Evolutionary conservation across 2,113 vertebrate genomes (phyloP), one percentile per base, ranked within the genome.

Genomic region (Epinephelus moara): DNA sequence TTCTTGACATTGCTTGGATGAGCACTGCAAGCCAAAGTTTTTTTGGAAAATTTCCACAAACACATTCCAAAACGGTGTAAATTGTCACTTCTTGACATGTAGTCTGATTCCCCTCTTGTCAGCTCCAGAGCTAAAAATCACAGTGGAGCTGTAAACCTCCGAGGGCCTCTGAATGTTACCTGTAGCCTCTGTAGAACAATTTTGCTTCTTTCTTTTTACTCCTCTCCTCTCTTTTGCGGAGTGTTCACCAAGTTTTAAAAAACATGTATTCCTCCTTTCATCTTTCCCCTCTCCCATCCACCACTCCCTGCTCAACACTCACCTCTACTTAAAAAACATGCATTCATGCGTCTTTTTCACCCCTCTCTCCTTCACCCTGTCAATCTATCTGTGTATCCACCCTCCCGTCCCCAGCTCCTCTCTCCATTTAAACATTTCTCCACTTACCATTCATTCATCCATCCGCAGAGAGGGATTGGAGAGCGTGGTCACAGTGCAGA

Each of bases 181-280:
- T 62, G 27, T 8, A 40, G 25, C 11, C 52, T 13, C 49, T 6
- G 12, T 45, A 64, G 33, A 63, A 57, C 27, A 62, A 49, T 77
- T 50, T 14, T 18, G 2, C 42, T 2, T 2, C 1, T 3, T 25
- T 56, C 9, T 37, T 70, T 30, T 69, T 6, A 25, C 68, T 40
- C 27, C 8, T 69, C 49, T 40, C 27, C 19, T 27, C 25, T 33
- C 25, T 67, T 45, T 15, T 9, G 21, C 37, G 40, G 8, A 40
- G 57, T 37, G 15, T 78, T 76, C 42, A 33, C 33, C 57, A 56
- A 40, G 56, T 80, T 42, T 17, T 3, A 70, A 84, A 78, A 75
- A 85, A 71, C 82, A 71, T 75, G 37, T 40, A 80, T 75, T 73
- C 25, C 42, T 73, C n/a, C 33, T 86, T 75, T 84, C 40, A 70